Evolutionary conservation across 2,113 vertebrate genomes (phyloP).

Genomic region (Cynocephalus volans): DNA sequence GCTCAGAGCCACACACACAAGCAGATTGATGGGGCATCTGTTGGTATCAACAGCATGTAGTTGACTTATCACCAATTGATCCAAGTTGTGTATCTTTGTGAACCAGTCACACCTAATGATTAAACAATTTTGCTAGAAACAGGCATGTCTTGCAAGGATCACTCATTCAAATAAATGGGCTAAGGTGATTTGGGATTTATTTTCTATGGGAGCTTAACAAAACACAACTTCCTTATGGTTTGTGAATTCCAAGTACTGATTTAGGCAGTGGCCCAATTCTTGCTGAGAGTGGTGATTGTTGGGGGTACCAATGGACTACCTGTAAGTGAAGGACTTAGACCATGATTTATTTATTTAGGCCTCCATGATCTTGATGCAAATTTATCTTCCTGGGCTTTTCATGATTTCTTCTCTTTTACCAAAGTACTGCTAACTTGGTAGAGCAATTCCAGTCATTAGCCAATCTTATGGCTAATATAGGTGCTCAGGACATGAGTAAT

Average conservation of each 20-base stretch:
- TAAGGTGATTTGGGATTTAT: not conserved
- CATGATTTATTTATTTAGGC: not conserved
- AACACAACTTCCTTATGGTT: too few species aligned
- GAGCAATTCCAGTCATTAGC: not conserved
- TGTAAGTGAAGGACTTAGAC: not conserved
- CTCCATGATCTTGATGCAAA: rapidly evolving
- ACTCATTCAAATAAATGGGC: not conserved
- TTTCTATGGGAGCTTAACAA: not conserved
- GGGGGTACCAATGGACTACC: rapidly evolving
- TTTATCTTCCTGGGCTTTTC: not conserved
- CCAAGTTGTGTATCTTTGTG: too few species aligned
- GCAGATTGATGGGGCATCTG: too few species aligned
- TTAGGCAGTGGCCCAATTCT: too few species aligned
- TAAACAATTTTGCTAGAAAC: not conserved
- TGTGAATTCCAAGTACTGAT: not conserved
- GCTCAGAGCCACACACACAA: too few species aligned
- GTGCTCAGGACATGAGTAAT: rapidly evolving
- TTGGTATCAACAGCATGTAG: rapidly evolving
- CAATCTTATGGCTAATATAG: not conserved
- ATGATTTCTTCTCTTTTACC: not conserved
- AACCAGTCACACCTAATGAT: not conserved
- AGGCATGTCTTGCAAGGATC: not conserved
- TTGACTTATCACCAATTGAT: too few species aligned
- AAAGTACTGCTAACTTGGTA: not conserved
- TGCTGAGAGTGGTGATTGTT: rapidly evolving